Percentiles rank a stretch among this genome's conserved stretches.
Evolutionary conservation across 2,888 invertebrate genomes (phyloP).

Genomic region (Ochlodes sylvanus): DNA sequence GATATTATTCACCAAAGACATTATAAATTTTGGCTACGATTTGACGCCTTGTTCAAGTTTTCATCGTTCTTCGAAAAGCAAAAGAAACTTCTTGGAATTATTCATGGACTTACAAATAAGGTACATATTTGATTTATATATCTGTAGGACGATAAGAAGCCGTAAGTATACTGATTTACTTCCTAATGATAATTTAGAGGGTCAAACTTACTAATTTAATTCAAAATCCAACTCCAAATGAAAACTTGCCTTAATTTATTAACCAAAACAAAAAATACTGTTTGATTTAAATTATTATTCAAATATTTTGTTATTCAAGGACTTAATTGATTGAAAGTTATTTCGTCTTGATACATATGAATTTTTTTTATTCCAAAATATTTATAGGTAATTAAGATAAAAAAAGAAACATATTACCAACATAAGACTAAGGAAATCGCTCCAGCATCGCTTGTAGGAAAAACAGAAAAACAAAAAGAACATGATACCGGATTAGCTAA

Average conservation of each 20-base stretch:
- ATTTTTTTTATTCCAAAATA: not conserved
- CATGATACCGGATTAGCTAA: slow-evolving; percentile 66
- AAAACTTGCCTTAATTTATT: no score
- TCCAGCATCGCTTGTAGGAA: slow-evolving; percentile 68
- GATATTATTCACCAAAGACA: slow-evolving; percentile 92
- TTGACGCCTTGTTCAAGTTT: slow-evolving; percentile 89
- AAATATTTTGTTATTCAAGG: no score
- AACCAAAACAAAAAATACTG: no score
- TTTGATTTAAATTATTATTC: no score
- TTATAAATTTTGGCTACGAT: slow-evolving; percentile 89
- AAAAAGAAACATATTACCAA: slow-evolving; percentile 85
- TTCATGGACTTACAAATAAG: slow-evolving; percentile 91
- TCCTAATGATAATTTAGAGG: no score
- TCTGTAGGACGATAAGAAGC: no score
- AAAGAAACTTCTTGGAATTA: slow-evolving; percentile 87
- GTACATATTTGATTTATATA: slow-evolving; percentile 60
- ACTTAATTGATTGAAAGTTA: no score
- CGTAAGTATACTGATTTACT: no score
- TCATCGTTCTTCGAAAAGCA: slow-evolving; percentile 89
- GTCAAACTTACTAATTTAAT: no score
- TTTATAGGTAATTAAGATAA: slow-evolving; percentile 83
- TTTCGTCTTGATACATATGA: no score
- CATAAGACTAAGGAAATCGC: slow-evolving; percentile 77
- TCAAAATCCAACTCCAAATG: no score
- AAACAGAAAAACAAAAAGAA: slow-evolving; percentile 56